Evolutionary conservation across 2,797 vertebrate species (phyloP), one percentile per base, ranked within the genome.

Genomic region (Macrochelys suwanniensis): DNA sequence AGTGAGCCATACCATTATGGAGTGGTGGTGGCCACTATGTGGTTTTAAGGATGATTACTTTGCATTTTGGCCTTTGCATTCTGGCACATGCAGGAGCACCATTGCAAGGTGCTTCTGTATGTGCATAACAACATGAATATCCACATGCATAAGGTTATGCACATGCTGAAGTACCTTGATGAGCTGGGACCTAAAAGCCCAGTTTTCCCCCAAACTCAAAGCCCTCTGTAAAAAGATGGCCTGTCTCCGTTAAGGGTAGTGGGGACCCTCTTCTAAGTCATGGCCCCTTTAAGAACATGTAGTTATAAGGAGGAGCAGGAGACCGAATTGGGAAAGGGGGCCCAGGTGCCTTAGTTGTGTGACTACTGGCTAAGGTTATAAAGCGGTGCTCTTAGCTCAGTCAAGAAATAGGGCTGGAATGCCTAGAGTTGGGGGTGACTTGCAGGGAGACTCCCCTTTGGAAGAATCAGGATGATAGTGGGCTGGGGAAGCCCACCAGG

Each of bases 11-110:
- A 96, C 89, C 82, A 85, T 77, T 49, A 47, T 47, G 26, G 74
- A 77, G 26, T 74, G 85, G 83, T 93, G 87, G 71, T 87, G 89
- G 61, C 88, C 81, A 88, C 61, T 42, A 49, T 0, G 3, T 77
- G 85, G 57, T 89, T 93, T 74, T 11, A 92, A 94, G n/a, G 85
- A 87, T 90, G 0, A 86, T 94, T 86, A 87, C 93, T 94, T 96
- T 89, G 11, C 80, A 59, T 92, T 94, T 83, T 89, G 61, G n/a
- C 53, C 49, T 21, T 53, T 53, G 51, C 19, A 7, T 53, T 53
- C 21, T 54, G 21, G 9, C 21, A 25, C 23, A 54, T 5, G 21
- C 23, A 25, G 9, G 23, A 23, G 21, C 54, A 54, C 23, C 54
- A 25, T 5, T 54, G 6, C 26, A 47, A 89, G 65, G 77, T 89